These are phyloP conservation scores for Electrophaes corylata DNA, from an alignment of 2,888 invertebrate species.

Conservation along the genomic window DNA sequence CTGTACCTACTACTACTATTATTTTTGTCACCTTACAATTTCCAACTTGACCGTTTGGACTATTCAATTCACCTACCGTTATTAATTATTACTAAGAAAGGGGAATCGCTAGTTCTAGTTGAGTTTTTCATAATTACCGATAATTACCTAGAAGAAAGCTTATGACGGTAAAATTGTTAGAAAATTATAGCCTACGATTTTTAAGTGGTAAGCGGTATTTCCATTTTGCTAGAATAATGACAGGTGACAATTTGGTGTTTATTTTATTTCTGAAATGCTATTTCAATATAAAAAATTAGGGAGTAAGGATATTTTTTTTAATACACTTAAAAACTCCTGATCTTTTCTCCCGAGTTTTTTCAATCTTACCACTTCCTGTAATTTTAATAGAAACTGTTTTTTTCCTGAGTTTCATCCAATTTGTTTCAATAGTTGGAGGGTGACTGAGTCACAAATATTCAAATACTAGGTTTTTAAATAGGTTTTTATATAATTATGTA, in stretches of 20 bases:
- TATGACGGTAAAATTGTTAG: slow-evolving; percentile 18
- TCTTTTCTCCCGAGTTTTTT: no score
- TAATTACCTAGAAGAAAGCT: slow-evolving; percentile 19
- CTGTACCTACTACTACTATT: no score
- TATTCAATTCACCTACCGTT: neutral
- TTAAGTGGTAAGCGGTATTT: slow-evolving; percentile 12
- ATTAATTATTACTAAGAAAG: neutral
- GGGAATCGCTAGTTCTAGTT: slow-evolving; percentile 15
- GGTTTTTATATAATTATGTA: no score
- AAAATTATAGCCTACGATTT: slow-evolving; percentile 15
- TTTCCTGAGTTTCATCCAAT: no score
- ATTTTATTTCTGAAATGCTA: neutral
- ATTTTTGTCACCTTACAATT: no score
- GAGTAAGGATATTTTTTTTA: no score
- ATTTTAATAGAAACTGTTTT: no score
- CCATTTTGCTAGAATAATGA: slow-evolving; percentile 10
- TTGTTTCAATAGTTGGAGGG: no score
- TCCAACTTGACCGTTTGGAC: no score
- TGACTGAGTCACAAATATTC: no score
- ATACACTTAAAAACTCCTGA: neutral
- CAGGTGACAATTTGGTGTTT: slow-evolving; percentile 3
- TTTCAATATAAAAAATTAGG: neutral
- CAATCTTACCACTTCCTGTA: no score
- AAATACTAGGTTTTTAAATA: no score
- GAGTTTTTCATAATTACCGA: slow-evolving; percentile 27